Base-by-base conservation (phyloP, 2,888 invertebrate species). In the Physocephala rufipes region DNA sequence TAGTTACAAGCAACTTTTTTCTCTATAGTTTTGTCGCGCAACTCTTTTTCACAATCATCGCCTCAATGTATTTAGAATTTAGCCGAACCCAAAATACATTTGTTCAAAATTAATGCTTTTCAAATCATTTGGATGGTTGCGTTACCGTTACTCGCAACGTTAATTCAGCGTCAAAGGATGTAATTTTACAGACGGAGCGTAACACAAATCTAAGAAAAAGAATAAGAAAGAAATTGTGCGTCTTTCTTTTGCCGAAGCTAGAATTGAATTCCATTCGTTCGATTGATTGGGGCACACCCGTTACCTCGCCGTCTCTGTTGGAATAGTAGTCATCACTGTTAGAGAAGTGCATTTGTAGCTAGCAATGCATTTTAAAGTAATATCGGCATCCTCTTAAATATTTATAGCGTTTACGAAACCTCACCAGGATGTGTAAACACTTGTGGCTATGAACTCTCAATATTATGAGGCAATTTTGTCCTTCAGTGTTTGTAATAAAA, bases 371-470 rank as follows among this genome's bases (percentile, higher is more conserved):
- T 63, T 45, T 53, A 55, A 55, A 21, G 66, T 24, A 66, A 66
- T 66, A 43, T 55, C 16, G 21, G 24, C 13, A 16, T 2, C 66
- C 36, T 16, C 16, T 66, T 43, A 66, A 66, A 55, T 55, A 66
- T 53, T 66, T 36, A 66, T 66, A 47, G 47, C 15, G 28, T 55
- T 47, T 43, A 36, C 66, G n/a, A 55, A 49, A 26, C 28, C 5
- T 43, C 76, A 71, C 70, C 77, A 81, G 78, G 77, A 78, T 81
- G 81, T 81, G 81, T 81, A 82, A 81, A 81, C 79, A 79, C 80
- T 82, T 80, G 80, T 82, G 79, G 82, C 83, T 82, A 83, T 82
- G 82, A 82, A 82, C 83, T 82, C 81, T 79, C 80, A 82, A 76
- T 75, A 81, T 79, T 74, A 45, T 21, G 55, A 9, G 30, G 36